Evolutionary conservation across 2,888 invertebrate species (phyloP), one percentile per base, ranked within the genome.

Genomic region (Chaetogeoica ovagalla): DNA sequence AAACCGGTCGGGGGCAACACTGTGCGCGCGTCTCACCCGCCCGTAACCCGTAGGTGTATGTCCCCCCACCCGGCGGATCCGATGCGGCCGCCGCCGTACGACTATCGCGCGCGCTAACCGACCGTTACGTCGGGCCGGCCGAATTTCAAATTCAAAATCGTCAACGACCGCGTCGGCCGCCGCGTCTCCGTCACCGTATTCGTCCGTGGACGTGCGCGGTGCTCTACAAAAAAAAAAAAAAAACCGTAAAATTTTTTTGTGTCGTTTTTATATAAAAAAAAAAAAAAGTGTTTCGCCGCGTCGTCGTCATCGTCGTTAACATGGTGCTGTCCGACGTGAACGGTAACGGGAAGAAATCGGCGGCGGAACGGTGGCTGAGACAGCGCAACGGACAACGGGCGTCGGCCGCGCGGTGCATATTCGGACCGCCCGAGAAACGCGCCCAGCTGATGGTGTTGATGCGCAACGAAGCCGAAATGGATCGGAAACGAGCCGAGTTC

Each of bases 111-210:
- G 55, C 74, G 59, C 69, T n/a, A n/a, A 30, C 72, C 74, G 75
- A 79, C 79, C 79, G 79, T 79, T 79, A 79, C 60, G 23, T 59
- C 66, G 37, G 66, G 63, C 60, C 63, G 63, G 57, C 62, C 15
- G 63, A 71, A 57, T 79, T 79, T 79, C 62, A 79, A 79, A 70
- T 79, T 79, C 63, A 63, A 79, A 79, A 79, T 65, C 70, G 71
- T 55, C 63, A 70, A 79, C 62, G 79, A 43, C n/a, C 52, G 55
- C 30, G 43, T n/a, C 30, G 30, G 48, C 59, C 68, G 60, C 43
- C 57, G 76, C 37, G 30, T 48, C 48, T 19, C 43, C 60, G 68
- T 76, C 55, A 68, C 55, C 19, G 19, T 55, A 4, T 55, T 17
- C 19, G 6, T 1, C 13, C 21, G 59, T 60, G 1, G 21, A n/a